Evolutionary conservation across 1,140 invertebrate genomes (phyloP).

Genomic region (Colletes latitarsis): DNA sequence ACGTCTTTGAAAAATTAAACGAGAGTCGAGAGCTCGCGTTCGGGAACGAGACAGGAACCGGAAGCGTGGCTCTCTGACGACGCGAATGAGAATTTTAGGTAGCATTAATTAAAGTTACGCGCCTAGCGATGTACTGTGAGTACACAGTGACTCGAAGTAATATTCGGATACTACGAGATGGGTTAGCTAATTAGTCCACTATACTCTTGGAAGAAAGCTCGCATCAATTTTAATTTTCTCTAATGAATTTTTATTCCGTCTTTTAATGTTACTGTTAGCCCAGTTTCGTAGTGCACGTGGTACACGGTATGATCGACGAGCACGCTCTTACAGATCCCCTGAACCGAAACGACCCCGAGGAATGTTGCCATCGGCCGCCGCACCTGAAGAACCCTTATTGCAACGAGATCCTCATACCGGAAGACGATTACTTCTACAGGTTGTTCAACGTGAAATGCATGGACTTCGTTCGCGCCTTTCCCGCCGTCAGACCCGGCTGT

Average conservation of each 20-base stretch:
- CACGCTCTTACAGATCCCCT: constrained; percentile 85
- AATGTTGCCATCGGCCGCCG: constrained; percentile 90
- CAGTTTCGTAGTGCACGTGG: too few relatives aligned
- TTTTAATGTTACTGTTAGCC: neutral
- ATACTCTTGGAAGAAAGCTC: too few relatives aligned
- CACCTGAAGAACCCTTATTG: constrained; percentile 94
- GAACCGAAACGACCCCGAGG: constrained; percentile 93
- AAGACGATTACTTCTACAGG: constrained; percentile 95
- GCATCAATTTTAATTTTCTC: too few relatives aligned
- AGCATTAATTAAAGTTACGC: too few relatives aligned
- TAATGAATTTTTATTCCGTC: too few relatives aligned
- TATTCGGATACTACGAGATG: too few relatives aligned
- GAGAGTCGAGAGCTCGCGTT: neutral
- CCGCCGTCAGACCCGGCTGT: constrained; percentile 90
- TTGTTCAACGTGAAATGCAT: constrained; percentile 92
- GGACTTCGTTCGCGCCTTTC: constrained; percentile 93
- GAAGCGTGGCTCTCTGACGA: too few relatives aligned
- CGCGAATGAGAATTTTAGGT: neutral
- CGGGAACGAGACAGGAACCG: too few relatives aligned
- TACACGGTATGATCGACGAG: constrained; percentile 32
- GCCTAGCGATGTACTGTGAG: too few relatives aligned
- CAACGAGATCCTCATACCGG: constrained; percentile 93
- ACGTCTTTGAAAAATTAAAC: neutral
- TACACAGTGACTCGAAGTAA: too few relatives aligned
- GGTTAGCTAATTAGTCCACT: too few relatives aligned